Conservation (phyloP, 2,888 invertebrate species). For the Lycaena phlaeas region DNA sequence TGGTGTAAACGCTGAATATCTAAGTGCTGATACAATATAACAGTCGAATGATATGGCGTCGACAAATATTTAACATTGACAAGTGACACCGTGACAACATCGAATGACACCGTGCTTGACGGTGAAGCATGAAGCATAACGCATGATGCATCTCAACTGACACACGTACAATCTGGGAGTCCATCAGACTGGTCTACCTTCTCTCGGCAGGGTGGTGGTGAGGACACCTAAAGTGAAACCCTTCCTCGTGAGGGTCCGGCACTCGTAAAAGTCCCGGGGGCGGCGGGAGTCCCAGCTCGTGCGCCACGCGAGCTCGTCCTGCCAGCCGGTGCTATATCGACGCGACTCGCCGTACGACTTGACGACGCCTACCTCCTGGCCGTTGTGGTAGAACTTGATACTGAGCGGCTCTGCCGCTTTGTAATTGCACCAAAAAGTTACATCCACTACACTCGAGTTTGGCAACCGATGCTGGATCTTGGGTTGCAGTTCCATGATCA, state of each 20-base stretch:
- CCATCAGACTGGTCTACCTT: constrained; percentile 31
- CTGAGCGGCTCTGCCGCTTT: constrained; percentile 51
- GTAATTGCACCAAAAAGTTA: constrained; percentile 54
- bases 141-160: neutral
- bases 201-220: constrained; percentile 41
- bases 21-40: too few relatives aligned
- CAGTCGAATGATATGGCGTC: too few relatives aligned
- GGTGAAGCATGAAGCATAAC: neutral
- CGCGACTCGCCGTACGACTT: constrained; percentile 39
- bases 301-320: constrained; percentile 40
- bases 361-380: constrained; percentile 30
- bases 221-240: constrained; percentile 50
- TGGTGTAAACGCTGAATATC: too few relatives aligned
- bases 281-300: constrained; percentile 41
- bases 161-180: constrained; percentile 12
- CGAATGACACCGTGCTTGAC: neutral
- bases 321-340: constrained; percentile 44
- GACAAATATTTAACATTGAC: too few relatives aligned
- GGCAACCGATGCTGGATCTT: constrained; percentile 34
- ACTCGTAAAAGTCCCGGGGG: constrained; percentile 41
- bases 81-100: neutral
- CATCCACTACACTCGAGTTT: constrained; percentile 27
- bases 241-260: constrained; percentile 44
- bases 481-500: constrained; percentile 60
- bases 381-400: constrained; percentile 48